Evolutionary conservation across 2,888 invertebrate species (phyloP).

Genomic region (Prosapia bicincta): DNA sequence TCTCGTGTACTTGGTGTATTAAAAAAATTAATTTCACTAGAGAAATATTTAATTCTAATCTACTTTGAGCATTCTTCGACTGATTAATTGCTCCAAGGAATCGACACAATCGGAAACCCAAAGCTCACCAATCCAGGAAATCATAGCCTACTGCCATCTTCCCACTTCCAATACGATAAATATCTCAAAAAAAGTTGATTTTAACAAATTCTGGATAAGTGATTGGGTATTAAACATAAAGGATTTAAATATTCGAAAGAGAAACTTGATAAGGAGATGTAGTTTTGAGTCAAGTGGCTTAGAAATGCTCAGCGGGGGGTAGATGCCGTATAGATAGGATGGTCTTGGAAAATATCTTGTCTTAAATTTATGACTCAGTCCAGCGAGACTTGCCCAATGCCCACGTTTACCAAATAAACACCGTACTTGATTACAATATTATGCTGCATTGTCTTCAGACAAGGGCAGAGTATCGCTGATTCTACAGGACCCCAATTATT

Average conservation of each 20-base stretch:
- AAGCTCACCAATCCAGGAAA: too few relatives aligned
- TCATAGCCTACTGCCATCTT: too few relatives aligned
- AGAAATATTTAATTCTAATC: too few relatives aligned
- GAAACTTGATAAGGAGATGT: neutral
- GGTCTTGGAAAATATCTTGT: constrained; percentile 26
- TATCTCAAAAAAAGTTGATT: neutral
- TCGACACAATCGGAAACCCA: too few relatives aligned
- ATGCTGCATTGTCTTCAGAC: neutral
- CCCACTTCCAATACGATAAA: neutral
- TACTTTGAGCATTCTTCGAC: too few relatives aligned
- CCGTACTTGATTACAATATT: neutral
- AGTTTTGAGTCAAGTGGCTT: neutral
- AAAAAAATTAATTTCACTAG: too few relatives aligned
- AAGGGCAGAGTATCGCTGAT: neutral
- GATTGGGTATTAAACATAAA: neutral
- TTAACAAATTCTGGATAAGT: neutral
- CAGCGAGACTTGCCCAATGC: neutral
- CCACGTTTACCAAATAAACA: neutral
- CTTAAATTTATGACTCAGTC: constrained; percentile 23
- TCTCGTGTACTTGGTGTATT: too few relatives aligned
- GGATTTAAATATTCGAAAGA: constrained; percentile 2
- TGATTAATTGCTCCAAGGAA: too few relatives aligned
- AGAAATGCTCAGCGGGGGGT: constrained; percentile 17
- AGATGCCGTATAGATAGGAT: constrained; percentile 26
- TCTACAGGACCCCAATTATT: neutral